Evolutionary conservation across 2,113 vertebrate species (phyloP), one percentile per base, ranked within the genome.

Genomic region (Larimichthys polyactis): DNA sequence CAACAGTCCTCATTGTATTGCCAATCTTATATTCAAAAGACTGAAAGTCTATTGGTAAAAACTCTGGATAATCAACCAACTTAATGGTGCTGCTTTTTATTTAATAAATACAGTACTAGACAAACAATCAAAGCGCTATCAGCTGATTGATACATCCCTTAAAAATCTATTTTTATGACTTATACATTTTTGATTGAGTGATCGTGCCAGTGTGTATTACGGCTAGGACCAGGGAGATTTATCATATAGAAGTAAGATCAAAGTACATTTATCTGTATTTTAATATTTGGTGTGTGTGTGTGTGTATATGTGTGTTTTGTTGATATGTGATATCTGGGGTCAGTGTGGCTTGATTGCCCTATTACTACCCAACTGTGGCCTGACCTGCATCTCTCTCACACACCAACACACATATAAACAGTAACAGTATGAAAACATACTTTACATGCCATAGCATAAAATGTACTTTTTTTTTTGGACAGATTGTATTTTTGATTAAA

Each of bases 51-150:
- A 49, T 78, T 58, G 54, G 15, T 83, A 32, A 79, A 79, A 67
- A 69, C 40, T 48, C 77, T 63, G 24, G 79, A 78, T 91, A 89
- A 90, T 91, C 80, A 91, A 73, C 82, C 63, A 75, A 71, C 68
- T 62, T 65, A 85, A 92, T 81, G 88, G 82, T 92, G 87, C 89
- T 90, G 83, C 82, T 91, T 91, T 88, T 89, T 81, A 73, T 71
- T 89, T 65, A 63, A 73, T 79, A 65, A 83, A 85, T 79, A 82
- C 80, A 84, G 78, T 63, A 71, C 79, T 55, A 87, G 78, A 84
- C 29, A 79, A 92, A 87, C 69, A 89, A 89, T 89, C 87, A 77
- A 84, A 82, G 85, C 81, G 51, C 78, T 81, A 71, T 86, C 70
- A 58, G 46, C 75, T 70, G 49, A 84, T 77, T 46, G 8, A 76